Evolutionary conservation across 2,797 vertebrate species (phyloP), one percentile per base, ranked within the genome.

Genomic region (Oryzias dopingdopingensis): DNA sequence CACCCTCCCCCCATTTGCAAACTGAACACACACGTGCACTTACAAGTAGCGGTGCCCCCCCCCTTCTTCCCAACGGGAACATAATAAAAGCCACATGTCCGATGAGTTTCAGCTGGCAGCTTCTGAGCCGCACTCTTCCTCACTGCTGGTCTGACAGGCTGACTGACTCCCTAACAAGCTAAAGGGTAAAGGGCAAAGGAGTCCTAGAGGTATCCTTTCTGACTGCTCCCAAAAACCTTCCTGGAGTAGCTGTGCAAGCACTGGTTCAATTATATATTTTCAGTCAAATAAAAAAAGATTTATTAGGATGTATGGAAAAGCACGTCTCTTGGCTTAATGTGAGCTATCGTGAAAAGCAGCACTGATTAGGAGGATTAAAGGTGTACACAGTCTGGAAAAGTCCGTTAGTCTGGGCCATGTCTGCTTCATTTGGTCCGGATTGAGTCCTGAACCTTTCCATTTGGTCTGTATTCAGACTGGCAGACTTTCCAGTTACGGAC

Each of bases 31-130:
- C 73, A 65, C n/a, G 17, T 56, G 57, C 63, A 63, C 79, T 80
- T 72, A 74, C 69, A 62, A 5, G 15, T 56, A 68, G 29, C 62
- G 42, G 29, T 37, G 24, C 65, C 65, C 82, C 79, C 79, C 64
- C 62, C 32, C 12, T 37, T 56, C 76, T 71, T 66, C 76, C 72
- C 85, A 85, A 90, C 74, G 69, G 49, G 80, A 83, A 59, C 67
- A 62, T 90, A 92, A 92, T 90, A 88, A 89, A 90, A 88, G 70
- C 74, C 91, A 90, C 87, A 91, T 90, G 90, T 70, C 62, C 79
- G 80, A 89, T 76, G 79, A 86, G 77, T 91, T 85, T 88, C 88
- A 90, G 86, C 88, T 84, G 85, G 78, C 76, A 74, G 62, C 62
- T 59, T 4, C 63, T 22, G 59, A 74, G 49, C 59, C 75, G 66